Conservation (phyloP, 2,888 invertebrate genomes). For the Galerucella calmariensis region DNA sequence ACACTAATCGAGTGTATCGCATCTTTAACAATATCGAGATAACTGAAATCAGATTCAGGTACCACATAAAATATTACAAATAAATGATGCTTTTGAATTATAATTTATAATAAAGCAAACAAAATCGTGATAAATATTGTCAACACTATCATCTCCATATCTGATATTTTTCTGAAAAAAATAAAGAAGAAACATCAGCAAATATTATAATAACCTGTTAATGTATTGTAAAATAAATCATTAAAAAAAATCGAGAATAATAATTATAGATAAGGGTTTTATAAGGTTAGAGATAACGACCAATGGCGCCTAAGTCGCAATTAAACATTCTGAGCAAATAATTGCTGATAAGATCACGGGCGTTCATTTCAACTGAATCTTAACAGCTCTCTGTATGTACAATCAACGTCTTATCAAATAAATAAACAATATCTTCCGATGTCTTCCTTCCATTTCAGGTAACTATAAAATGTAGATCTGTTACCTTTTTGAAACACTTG, state of each 20-base stretch:
- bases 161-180: conserved; percentile 46
- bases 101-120: conserved; percentile 48
- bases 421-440: neutral
- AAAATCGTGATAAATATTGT: conserved; percentile 48
- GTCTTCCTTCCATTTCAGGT: neutral
- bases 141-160: conserved; percentile 47
- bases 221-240: conserved; percentile 50
- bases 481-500: neutral
- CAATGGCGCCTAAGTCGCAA: conserved; percentile 45
- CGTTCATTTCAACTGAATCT: conserved; percentile 1
- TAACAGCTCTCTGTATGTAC: neutral
- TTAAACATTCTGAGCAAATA: conserved; percentile 45
- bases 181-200: conserved; percentile 48
- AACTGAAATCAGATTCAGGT: conserved; percentile 50
- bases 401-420: neutral
- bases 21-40: conserved; percentile 53
- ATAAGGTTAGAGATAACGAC: conserved; percentile 45
- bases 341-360: conserved; percentile 22
- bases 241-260: conserved; percentile 47
- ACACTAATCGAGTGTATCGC: conserved; percentile 42
- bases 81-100: conserved; percentile 45
- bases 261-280: conserved; percentile 49
- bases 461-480: neutral
- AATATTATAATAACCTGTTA: conserved; percentile 50
- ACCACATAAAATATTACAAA: conserved; percentile 43